A percentile compares a stretch with the other conserved stretches of the same genome.
Conservation (phyloP, 2,113 vertebrate genomes). For the western clawed frog (Xenopus tropicalis) region DNA sequence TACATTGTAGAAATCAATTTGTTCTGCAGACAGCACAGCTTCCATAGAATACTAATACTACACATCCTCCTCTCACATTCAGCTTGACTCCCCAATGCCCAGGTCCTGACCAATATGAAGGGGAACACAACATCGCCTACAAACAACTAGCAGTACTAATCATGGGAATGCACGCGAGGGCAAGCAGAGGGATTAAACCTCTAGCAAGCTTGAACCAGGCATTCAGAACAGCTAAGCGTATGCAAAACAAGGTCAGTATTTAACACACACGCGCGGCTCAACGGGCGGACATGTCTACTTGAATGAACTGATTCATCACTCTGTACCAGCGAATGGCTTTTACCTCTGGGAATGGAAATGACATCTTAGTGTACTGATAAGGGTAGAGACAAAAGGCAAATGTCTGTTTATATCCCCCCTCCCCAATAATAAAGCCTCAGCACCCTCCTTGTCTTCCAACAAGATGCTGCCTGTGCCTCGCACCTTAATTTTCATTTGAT, state of each 20-base stretch:
- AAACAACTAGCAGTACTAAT: slow-evolving; percentile 94
- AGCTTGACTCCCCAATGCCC: slow-evolving; percentile 80
- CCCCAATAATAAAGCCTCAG: too few relatives aligned
- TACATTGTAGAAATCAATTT: slow-evolving; percentile 97
- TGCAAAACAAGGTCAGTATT: slow-evolving; percentile 67
- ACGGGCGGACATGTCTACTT: slow-evolving; percentile 56
- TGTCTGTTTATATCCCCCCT: too few relatives aligned
- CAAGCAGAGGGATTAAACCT: slow-evolving; percentile 79
- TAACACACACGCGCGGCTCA: slow-evolving; percentile 56
- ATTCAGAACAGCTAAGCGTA: slow-evolving; percentile 74
- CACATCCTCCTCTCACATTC: slow-evolving; percentile 77
- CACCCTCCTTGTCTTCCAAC: too few relatives aligned
- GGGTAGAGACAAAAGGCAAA: slow-evolving; percentile 41
- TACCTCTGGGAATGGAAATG: slow-evolving; percentile 68
- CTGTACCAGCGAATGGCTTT: slow-evolving; percentile 68
- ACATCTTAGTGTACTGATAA: slow-evolving; percentile 58
- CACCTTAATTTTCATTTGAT: too few relatives aligned
- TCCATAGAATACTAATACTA: slow-evolving; percentile 91
- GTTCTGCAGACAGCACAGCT: slow-evolving; percentile 88
- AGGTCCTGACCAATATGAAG: slow-evolving; percentile 83
- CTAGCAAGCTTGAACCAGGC: slow-evolving; percentile 66
- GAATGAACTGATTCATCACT: slow-evolving; percentile 72
- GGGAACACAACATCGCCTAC: slow-evolving; percentile 80
- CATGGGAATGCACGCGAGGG: slow-evolving; percentile 84
- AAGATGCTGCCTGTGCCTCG: too few relatives aligned